Percentiles rank a stretch among this genome's conserved stretches.
phyloP scores from a whole-genome alignment of 2,797 vertebrate species.

The Spinus pinus region DNA sequence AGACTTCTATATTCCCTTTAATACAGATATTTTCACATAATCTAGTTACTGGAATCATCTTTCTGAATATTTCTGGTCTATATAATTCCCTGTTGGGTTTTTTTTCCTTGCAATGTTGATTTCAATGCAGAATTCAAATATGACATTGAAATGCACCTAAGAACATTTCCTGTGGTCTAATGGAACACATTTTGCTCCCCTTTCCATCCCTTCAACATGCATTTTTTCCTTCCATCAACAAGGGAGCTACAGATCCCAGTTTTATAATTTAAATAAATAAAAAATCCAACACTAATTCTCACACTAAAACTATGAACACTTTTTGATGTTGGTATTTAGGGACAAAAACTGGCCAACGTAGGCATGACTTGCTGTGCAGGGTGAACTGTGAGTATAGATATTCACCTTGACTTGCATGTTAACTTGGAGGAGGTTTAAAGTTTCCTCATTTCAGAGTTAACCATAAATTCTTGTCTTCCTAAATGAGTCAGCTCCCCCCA shows the following conservation, averaged over 20 bases:
- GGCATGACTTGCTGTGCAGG: neutral
- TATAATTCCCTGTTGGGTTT: neutral
- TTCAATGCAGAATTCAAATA: neutral
- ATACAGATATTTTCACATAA: neutral
- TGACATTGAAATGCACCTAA: neutral
- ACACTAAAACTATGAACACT: neutral
- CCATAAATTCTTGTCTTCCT: neutral
- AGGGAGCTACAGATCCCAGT: neutral
- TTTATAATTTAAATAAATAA: neutral
- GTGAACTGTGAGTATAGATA: neutral
- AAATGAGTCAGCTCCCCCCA: neutral
- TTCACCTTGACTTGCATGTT: neutral
- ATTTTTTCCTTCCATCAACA: rapidly evolving
- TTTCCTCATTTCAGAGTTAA: neutral
- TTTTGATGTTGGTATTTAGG: neutral
- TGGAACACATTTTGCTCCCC: neutral
- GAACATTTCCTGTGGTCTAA: neutral
- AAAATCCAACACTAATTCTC: neutral
- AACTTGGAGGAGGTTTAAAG: neutral
- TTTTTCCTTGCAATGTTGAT: neutral
- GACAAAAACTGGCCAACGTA: neutral
- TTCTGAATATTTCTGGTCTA: neutral
- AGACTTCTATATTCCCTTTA: neutral
- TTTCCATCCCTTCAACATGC: too few species aligned
- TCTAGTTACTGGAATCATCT: neutral